Percentiles rank a stretch among this genome's conserved stretches.
phyloP scores from a whole-genome alignment of 2,888 invertebrate genomes.

The Apoda limacodes region DNA sequence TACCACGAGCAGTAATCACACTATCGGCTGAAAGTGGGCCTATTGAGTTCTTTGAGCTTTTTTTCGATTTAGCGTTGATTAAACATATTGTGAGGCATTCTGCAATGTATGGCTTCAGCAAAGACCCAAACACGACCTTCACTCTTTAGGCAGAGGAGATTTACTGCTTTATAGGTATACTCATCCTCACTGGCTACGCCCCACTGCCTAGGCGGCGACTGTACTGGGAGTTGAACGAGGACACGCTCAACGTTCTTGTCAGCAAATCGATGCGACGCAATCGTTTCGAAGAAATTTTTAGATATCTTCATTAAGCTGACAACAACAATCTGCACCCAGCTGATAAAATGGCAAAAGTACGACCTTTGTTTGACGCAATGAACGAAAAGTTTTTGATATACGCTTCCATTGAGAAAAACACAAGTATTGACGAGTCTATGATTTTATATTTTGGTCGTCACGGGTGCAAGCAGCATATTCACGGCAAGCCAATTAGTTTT shows the following conservation, averaged over 20 bases:
- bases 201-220: constrained; percentile 20
- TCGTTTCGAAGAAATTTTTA: constrained; percentile 23
- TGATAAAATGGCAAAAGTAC: constrained; percentile 6
- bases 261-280: constrained; percentile 21
- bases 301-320: constrained; percentile 23
- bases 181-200: constrained; percentile 23
- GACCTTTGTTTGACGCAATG: constrained; percentile 7
- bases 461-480: constrained; percentile 25
- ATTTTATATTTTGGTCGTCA: constrained; percentile 29
- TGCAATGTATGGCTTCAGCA: constrained; percentile 16
- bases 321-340: no score
- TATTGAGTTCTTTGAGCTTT: constrained; percentile 13
- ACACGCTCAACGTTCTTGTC: constrained; percentile 22
- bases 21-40: no score
- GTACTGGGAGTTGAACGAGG: constrained; percentile 21
- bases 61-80: constrained; percentile 7
- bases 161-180: constrained; percentile 20
- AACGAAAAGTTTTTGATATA: constrained; percentile 21
- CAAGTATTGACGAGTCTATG: constrained; percentile 28
- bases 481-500: constrained; percentile 24
- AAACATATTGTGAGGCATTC: constrained; percentile 7
- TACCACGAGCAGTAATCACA: no score
- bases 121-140: constrained; percentile 14
- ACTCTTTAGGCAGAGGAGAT: constrained; percentile 17
- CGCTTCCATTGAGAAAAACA: constrained; percentile 18